Base-by-base conservation (phyloP, 2,797 vertebrate species). In the Prunella strophiata region DNA sequence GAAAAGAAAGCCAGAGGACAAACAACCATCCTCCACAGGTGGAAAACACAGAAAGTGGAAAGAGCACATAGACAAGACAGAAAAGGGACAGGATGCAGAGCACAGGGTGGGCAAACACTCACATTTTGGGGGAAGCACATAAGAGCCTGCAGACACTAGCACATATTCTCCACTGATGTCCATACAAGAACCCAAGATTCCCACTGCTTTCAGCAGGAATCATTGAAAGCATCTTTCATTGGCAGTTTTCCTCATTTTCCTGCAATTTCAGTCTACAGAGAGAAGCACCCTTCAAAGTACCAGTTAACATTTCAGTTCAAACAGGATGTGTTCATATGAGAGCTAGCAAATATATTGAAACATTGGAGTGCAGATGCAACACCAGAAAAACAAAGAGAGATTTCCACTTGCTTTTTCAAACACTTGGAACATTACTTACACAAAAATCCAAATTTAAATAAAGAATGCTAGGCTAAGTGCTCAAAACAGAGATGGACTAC, bases 341-440 rank as follows among this genome's bases (percentile, higher is more conserved):
- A 77, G 16, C 34, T 22, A 65, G 27, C 18, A 81, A 92, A 84
- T 17, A 32, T 26, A 43, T 74, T 7, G 40, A 57, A 92, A 86
- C 23, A 40, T 0, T 47, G 23, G 45, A 59, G 15, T 45, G 32
- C 32, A 75, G 32, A 76, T 0, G 1, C 34, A 90, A 59, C 16
- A 55, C 4, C 6, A 40, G 50, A 61, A 90, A 87, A 89, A 7
- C 8, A 22, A 86, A 77, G 45, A 84, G 3, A 18, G 47, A 72
- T 68, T 81, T 93, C 32, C 32, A 38, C 17, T 62, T 78, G 20
- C 13, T 50, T 93, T 92, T 81, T 54, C 45, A 78, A 92, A 75
- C 10, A 32, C 21, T 65, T 57, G 36, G 23, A 84, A 75, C 61
- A 71, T 48, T 26, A 81, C 38, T 74, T 48, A 48, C 77, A 74